Percentiles rank a stretch among this genome's conserved stretches.
phyloP scores from a whole-genome alignment of 2,888 invertebrate species.

The Ephialtes manifestator region DNA sequence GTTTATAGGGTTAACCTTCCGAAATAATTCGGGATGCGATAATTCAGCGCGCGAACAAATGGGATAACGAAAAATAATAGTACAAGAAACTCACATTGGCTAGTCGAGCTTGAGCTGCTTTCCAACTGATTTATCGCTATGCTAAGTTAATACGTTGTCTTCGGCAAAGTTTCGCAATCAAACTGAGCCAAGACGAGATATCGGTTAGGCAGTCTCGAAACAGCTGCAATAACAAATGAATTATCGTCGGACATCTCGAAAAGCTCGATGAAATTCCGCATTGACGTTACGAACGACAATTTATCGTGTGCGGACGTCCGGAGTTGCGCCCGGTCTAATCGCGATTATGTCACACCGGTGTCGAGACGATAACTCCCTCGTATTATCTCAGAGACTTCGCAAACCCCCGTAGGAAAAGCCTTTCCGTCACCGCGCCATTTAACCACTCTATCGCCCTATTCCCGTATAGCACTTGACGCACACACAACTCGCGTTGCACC shows the following conservation, averaged over 20 bases:
- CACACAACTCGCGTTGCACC: conserved; percentile 24
- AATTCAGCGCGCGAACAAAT: not conserved
- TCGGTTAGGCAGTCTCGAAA: conserved; percentile 35
- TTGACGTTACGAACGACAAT: conserved; percentile 15
- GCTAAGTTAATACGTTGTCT: conserved; percentile 13
- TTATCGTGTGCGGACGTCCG: conserved; percentile 43
- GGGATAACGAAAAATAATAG: not conserved
- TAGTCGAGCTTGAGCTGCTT: not conserved
- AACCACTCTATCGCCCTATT: conserved; percentile 33
- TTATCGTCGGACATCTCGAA: conserved; percentile 4
- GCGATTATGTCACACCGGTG: conserved; percentile 61
- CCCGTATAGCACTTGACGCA: conserved; percentile 37
- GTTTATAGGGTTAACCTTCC: not conserved
- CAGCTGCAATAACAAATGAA: conserved; percentile 57
- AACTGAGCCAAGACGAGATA: not conserved
- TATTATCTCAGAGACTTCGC: conserved; percentile 36
- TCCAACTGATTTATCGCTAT: conserved; percentile 23
- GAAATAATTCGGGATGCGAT: not conserved
- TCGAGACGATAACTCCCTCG: conserved; percentile 44
- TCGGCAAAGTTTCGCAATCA: conserved; percentile 34
- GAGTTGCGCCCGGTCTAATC: conserved; percentile 44
- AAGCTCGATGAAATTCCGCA: conserved; percentile 5
- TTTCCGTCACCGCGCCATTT: conserved; percentile 38
- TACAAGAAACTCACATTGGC: not conserved
- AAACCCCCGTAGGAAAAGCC: conserved; percentile 27